phyloP scores from a whole-genome alignment of 1,140 invertebrate genomes.

The Zeugodacus cucurbitae region DNA sequence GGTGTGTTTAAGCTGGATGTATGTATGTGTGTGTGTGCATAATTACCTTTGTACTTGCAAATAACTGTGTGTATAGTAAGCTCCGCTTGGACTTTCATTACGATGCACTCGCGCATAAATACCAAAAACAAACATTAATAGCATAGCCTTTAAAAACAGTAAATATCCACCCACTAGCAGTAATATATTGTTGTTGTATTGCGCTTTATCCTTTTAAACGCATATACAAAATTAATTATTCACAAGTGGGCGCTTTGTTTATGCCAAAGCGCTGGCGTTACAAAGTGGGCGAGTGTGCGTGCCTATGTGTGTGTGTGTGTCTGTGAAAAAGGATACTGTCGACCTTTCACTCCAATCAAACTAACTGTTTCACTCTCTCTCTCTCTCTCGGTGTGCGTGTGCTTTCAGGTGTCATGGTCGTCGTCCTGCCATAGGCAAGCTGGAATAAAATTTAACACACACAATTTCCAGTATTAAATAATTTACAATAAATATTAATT shows the following conservation, averaged over 20 bases:
- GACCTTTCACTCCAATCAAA: background rate
- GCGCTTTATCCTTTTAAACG: background rate
- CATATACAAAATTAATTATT: conserved; percentile 17
- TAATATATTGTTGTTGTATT: background rate
- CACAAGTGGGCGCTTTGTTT: conserved; percentile 32
- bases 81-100: background rate
- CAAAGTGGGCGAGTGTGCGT: background rate
- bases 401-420: background rate
- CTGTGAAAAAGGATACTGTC: background rate
- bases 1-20: background rate
- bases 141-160: background rate
- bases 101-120: background rate
- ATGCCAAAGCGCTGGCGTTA: background rate
- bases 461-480: conserved; percentile 5
- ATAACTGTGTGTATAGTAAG: background rate
- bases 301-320: background rate
- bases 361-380: too few relatives aligned
- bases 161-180: background rate
- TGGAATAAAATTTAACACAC: background rate
- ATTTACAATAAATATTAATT: conserved; percentile 39
- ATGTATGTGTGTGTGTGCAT: background rate
- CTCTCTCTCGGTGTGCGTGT: background rate
- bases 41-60: background rate
- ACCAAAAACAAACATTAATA: background rate
- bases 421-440: background rate